Conservation (phyloP, 1,140 invertebrate genomes). For the Drosophila burlai region DNA sequence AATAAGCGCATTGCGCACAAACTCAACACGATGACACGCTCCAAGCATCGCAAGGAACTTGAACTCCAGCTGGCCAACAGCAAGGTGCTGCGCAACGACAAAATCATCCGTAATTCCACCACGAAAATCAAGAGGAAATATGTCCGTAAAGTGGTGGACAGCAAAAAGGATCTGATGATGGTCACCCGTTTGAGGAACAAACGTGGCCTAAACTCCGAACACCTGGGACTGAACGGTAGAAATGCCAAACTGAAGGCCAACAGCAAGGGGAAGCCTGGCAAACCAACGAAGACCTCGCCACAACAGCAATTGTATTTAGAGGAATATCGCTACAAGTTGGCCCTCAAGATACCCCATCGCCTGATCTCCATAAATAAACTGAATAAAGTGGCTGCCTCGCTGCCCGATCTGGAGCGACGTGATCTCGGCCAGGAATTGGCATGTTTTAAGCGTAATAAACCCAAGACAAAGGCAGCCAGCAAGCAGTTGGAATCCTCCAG, state of each 20-base stretch:
- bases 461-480: conserved; percentile 46
- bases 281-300: conserved; percentile 45
- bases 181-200: conserved; percentile 63
- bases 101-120: conserved; percentile 79
- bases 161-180: conserved; percentile 68
- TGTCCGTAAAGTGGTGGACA: conserved; percentile 69
- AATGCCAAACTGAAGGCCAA: conserved; percentile 42
- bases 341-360: conserved; percentile 91
- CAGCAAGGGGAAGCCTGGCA: not conserved
- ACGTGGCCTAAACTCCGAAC: conserved; percentile 32
- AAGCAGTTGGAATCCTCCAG: conserved; percentile 34
- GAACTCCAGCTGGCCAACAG: conserved; percentile 82
- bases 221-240: conserved; percentile 46
- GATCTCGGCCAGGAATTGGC: conserved; percentile 55
- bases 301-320: conserved; percentile 85
- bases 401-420: conserved; percentile 89
- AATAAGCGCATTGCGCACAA: conserved; percentile 60
- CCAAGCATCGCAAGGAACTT: conserved; percentile 78
- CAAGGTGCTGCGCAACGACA: conserved; percentile 83
- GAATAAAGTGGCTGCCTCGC: conserved; percentile 88
- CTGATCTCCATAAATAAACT: conserved; percentile 91
- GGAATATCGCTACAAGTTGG: conserved; percentile 92
- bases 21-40: conserved; percentile 83
- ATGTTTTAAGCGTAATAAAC: conserved; percentile 48
- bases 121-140: conserved; percentile 80